Evolutionary conservation across 2,888 invertebrate genomes (phyloP), one percentile per base, ranked within the genome.

Genomic region (Caenorhabditis sp.): DNA sequence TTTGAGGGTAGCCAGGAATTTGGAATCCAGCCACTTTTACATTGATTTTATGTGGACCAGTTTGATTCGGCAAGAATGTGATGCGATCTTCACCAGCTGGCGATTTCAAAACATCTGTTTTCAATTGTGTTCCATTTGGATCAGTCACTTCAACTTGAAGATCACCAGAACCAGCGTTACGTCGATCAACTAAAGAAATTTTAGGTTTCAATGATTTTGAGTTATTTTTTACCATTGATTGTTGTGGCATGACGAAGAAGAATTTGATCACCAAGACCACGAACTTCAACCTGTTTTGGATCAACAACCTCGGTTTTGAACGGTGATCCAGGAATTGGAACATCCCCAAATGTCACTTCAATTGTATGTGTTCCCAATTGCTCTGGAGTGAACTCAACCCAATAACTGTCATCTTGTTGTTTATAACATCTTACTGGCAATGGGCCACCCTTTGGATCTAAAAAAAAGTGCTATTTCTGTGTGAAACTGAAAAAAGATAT

Each of bases 371-470:
- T 94, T 57, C 89, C 90, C 74, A 88, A 83, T 8, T 84, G 79
- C 73, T 86, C 88, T 17, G 90, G 89, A 19, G 89, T 89, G 88
- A 86, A 99, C 89, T 99, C 97, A 0, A 97, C 97, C 88, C 95
- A 92, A 66, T 96, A 90, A 86, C 95, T 93, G 1, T 97, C 97
- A 73, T 96, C 95, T 86, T 96, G 94, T 73, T 97, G 97, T 88
- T 95, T 95, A 88, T 95, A 95, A 88, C 97, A 96, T 68, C 95
- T 89, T 0, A 97, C 94, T 0, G 95, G 94, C 53, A 95, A 90
- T 0, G 94, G 86, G 53, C 89, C 88, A 14, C 89, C 89, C 76
- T 87, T 88, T 0, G 90, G 89, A 66, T 89, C 90, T 90, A 43
- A 43, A 43, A 49, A 62, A 21, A 50, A 43, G 49, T 57, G 1